phyloP scores from a whole-genome alignment of 1,140 invertebrate genomes.

The Penaeus indicus region DNA sequence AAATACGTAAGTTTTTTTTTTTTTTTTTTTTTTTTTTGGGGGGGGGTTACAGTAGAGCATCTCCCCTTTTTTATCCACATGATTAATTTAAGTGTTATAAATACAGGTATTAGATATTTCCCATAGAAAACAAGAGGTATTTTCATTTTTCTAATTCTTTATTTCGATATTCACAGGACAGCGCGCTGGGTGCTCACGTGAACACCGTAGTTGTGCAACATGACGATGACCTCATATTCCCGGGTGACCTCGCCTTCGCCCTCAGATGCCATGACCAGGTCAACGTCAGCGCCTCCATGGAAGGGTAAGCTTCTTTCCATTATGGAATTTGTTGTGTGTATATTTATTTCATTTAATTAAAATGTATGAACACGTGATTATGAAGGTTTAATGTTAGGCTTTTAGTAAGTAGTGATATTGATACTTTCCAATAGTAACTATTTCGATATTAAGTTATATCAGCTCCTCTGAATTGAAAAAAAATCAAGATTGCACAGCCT shows the following conservation, averaged over 20 bases:
- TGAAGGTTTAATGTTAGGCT: too few species aligned
- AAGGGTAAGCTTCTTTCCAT: conserved; percentile 21
- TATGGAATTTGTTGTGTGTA: not conserved
- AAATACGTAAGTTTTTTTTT: conserved; percentile 69
- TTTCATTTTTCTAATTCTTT: conserved; percentile 23
- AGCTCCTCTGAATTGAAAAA: too few species aligned
- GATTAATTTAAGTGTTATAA: too few species aligned
- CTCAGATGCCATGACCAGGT: conserved; percentile 74
- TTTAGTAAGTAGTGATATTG: too few species aligned
- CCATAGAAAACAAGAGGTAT: too few species aligned
- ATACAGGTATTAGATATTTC: too few species aligned
- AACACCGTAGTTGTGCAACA: conserved; percentile 76
- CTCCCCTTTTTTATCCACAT: not conserved
- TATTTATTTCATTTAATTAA: not conserved
- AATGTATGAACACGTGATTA: too few species aligned
- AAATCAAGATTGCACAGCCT: too few species aligned
- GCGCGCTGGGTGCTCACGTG: conserved; percentile 71
- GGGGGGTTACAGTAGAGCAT: not conserved
- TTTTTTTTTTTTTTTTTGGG: too few species aligned
- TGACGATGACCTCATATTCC: conserved; percentile 77
- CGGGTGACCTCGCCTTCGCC: conserved; percentile 77
- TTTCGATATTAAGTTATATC: too few species aligned
- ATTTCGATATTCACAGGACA: conserved; percentile 70
- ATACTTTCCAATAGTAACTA: too few species aligned
- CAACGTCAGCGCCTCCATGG: conserved; percentile 71